Base-by-base conservation (phyloP, 2,888 invertebrate genomes). In the Antitype chi region DNA sequence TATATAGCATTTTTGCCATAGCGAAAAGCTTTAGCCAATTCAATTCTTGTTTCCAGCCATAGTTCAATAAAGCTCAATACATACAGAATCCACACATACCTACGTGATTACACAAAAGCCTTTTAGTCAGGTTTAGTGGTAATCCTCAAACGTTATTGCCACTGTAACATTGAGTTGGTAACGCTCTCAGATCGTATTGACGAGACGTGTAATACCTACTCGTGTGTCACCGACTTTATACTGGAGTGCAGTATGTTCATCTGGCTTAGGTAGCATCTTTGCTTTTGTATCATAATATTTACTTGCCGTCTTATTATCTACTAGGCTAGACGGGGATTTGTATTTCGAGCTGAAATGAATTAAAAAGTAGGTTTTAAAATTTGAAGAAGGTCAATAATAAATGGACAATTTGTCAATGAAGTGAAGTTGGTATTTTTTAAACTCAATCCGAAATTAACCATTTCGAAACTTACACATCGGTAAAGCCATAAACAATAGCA, bases 131-230 rank as follows among this genome's bases (percentile, higher is more conserved):
- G 59, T 76, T 60, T 59, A 28, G 52, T 25, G n/a, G 59, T 76
- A 52, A 76, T 69, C 76, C 32, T 76, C 32, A 69, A 68, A 69
- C 68, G 52, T 25, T 53, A 32, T 76, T 68, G 28, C n/a, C 9
- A 28, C n/a, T 25, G 9, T 60, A n/a, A 60, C 11, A 66, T 68
- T 53, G 76, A 69, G 8, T 25, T 25, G 17, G 28, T 17, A 60
- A 25, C 59, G 4, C 17, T 17, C 67, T 52, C 15, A 25, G 28
- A 74, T 76, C 38, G 15, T 60, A 53, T 76, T 76, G 59, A 76
- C 32, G 53, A 47, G 43, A 53, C 43, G 20, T 43, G 20, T 13
- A 17, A n/a, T 43, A 28, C 25, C 11, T 55, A 9, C 25, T 53
- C 57, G 49, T 76, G 28, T 74, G 5, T 47, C 15, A 8, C 9